These are phyloP conservation scores for Triops cancriformis DNA, from an alignment of 1,140 invertebrate genomes.

Conservation along the genomic window DNA sequence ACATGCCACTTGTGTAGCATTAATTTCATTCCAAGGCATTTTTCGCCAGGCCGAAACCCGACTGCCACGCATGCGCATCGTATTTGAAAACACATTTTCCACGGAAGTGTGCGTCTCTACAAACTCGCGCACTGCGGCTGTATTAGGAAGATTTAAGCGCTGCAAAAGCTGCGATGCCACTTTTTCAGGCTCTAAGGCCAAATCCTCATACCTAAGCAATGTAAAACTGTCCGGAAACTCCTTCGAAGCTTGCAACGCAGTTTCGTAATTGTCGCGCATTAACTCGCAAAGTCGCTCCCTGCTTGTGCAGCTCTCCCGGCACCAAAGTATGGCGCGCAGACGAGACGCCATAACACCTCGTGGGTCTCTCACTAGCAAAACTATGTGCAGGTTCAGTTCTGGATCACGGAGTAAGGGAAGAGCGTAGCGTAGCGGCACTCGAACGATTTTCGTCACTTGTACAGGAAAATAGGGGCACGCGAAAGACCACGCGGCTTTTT, in stretches of 20 bases:
- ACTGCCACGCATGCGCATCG: no score
- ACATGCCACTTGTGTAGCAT: no score
- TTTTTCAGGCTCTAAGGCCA: neutral
- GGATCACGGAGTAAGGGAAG: constrained; percentile 28
- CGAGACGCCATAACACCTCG: constrained; percentile 30
- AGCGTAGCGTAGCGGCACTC: constrained; percentile 14
- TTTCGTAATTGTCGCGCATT: neutral
- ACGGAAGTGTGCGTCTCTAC: neutral
- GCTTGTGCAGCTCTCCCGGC: neutral
- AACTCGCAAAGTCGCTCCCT: neutral
- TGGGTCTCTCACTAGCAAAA: constrained; percentile 31
- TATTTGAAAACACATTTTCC: no score
- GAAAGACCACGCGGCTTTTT: neutral
- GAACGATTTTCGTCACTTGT: neutral
- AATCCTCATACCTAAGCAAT: neutral
- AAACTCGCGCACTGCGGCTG: neutral
- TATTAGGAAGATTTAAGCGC: neutral
- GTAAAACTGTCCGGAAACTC: neutral
- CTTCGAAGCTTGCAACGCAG: neutral
- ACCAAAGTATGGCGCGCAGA: constrained; percentile 29
- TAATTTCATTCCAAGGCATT: no score
- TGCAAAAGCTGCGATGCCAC: neutral
- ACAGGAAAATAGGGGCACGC: neutral
- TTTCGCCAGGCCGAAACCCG: no score
- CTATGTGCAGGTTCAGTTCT: constrained; percentile 28